A percentile compares a stretch with the other conserved stretches of the same genome.
These are phyloP conservation scores for Drosophila nasuta DNA, from an alignment of 1,140 invertebrate species.

Conservation along the genomic window DNA sequence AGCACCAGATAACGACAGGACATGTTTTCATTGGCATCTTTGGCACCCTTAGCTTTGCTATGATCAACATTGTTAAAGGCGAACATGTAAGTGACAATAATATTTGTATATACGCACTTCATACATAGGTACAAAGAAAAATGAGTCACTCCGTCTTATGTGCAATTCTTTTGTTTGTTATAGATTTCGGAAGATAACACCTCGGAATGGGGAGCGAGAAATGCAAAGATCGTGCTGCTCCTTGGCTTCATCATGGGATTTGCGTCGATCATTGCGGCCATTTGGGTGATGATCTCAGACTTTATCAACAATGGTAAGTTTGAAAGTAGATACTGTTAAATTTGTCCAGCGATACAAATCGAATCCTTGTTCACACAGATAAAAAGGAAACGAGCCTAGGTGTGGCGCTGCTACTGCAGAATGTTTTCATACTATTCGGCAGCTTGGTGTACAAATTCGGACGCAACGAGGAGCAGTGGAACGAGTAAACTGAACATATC, in stretches of 20 bases:
- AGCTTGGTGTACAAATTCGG: constrained; percentile 98
- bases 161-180: constrained; percentile 2
- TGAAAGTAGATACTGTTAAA: neutral
- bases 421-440: constrained; percentile 96
- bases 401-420: constrained; percentile 97
- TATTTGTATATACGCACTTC: constrained; percentile 1
- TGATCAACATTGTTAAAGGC: constrained; percentile 99
- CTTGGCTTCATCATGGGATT: constrained; percentile 98
- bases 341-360: neutral
- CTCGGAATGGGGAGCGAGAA: constrained; percentile 89
- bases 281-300: constrained; percentile 97
- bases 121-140: constrained; percentile 31
- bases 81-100: constrained; percentile 89
- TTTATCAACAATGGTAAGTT: constrained; percentile 84
- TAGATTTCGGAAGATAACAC: constrained; percentile 80
- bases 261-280: constrained; percentile 96
- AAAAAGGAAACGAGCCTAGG: constrained; percentile 90
- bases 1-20: constrained; percentile 88
- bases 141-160: constrained; percentile 54
- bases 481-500: constrained; percentile 79
- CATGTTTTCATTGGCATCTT: constrained; percentile 98
- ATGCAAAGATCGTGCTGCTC: constrained; percentile 97
- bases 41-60: constrained; percentile 96
- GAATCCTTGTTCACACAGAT: constrained; percentile 33
- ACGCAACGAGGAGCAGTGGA: constrained; percentile 94